Evolutionary conservation across 2,797 vertebrate genomes (phyloP), one percentile per base, ranked within the genome.

Genomic region (Spea hammondii): DNA sequence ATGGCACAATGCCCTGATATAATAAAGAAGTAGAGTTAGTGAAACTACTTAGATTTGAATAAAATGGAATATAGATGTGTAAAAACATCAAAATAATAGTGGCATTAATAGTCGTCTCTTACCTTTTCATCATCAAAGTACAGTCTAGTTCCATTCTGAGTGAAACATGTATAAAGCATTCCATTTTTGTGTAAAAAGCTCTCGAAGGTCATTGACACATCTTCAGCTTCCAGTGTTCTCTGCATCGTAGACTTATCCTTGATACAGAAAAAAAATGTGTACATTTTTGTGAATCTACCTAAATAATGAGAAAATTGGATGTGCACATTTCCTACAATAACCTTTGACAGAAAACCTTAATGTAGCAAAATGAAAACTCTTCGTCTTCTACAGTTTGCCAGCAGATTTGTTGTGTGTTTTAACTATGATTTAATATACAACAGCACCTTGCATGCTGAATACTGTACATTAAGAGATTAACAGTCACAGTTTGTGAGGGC

Each of bases 81-180:
- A 32, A 32, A 2, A 32, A 32, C 32, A 32, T 32, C 32, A 32
- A 32, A 32, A 32, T 32, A 32, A 32, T 11, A 57, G 55, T 13
- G 10, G 55, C 12, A 7, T 14, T 17, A 44, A 17, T 62, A 4
- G n/a, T n/a, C 55, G 14, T 53, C 6, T 53, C n/a, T 72, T 53
- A 91, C 90, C 80, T 89, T 89, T 0, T 84, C 80, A 78, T 89
- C 88, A 64, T 91, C 87, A 0, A 90, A 86, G 45, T 91, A 91
- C 32, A 90, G 85, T 60, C 88, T 82, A 74, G 80, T 84, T 1
- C 89, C 89, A 0, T 91, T 84, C 4, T 90, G 87, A 5, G 69
- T 88, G 80, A 90, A 87, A 85, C 90, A 89, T 70, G 88, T 89
- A 85, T 91, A 90, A 5, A 91, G 86, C 2, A 73, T 87, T 53